Evolutionary conservation across 1,140 invertebrate species (phyloP).

Genomic region (Parapsyche elsis): DNA sequence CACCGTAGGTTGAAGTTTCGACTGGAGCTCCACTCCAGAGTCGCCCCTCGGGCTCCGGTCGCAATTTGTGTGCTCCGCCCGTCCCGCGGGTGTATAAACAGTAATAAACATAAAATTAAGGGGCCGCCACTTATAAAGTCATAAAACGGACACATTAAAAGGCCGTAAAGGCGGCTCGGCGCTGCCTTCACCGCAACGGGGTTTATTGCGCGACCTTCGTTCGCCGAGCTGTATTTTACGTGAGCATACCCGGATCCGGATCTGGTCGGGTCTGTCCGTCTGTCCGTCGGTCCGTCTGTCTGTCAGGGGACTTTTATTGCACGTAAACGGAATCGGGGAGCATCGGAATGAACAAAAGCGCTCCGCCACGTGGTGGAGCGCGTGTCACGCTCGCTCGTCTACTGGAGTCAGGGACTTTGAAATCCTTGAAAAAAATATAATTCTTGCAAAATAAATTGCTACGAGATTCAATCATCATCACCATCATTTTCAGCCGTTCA

Average conservation of each 20-base stretch:
- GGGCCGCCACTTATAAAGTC: slow-evolving; percentile 56
- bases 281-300: not conserved
- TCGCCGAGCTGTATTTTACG: not conserved
- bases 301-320: not conserved
- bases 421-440: too few species aligned
- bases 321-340: too few species aligned
- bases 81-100: slow-evolving; percentile 53
- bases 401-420: too few species aligned
- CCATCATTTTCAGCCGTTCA: too few species aligned
- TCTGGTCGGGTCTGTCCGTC: not conserved
- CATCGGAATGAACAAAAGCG: too few species aligned
- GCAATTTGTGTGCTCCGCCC: slow-evolving; percentile 12
- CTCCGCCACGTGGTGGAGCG: too few species aligned
- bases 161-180: slow-evolving; percentile 50
- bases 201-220: slow-evolving; percentile 44
- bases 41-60: slow-evolving; percentile 2
- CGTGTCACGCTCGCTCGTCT: too few species aligned
- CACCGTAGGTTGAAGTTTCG: too few species aligned
- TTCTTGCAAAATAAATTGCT: too few species aligned
- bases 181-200: slow-evolving; percentile 28
- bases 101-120: slow-evolving; percentile 57
- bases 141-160: slow-evolving; percentile 57
- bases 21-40: too few species aligned
- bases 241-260: not conserved
- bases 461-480: too few species aligned